Conservation (phyloP, 2,888 invertebrate species). For the Apodemia mormo region DNA sequence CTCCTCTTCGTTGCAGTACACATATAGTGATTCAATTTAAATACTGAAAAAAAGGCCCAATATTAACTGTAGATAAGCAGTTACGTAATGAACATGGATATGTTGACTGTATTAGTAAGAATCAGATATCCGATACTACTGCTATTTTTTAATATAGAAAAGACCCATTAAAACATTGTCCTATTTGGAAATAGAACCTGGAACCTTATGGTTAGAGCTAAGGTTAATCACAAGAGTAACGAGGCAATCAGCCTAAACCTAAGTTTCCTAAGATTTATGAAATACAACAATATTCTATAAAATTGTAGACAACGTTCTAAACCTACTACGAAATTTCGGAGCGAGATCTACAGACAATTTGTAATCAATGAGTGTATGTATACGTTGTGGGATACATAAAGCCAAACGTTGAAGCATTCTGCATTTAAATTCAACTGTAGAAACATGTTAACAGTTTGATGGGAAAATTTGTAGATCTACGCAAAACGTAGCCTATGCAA, state of each 20-base stretch:
- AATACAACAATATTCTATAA: not conserved
- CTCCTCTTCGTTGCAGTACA: too few species aligned
- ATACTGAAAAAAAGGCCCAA: too few species aligned
- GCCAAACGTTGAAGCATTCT: not conserved
- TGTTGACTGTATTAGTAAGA: too few species aligned
- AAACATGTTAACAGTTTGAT: constrained; percentile 1
- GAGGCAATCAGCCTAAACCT: not conserved
- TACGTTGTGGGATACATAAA: not conserved
- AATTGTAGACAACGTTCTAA: not conserved
- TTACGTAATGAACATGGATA: too few species aligned
- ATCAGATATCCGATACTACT: too few species aligned
- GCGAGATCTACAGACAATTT: not conserved
- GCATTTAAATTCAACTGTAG: constrained; percentile 2
- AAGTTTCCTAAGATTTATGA: not conserved
- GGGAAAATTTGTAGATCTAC: not conserved
- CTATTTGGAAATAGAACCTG: too few species aligned
- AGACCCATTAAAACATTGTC: too few species aligned
- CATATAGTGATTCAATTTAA: too few species aligned
- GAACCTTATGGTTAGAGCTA: not conserved
- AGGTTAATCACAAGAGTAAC: not conserved
- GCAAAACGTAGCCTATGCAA: not conserved
- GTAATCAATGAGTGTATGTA: not conserved
- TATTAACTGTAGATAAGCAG: too few species aligned
- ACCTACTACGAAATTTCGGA: not conserved
- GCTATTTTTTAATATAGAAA: too few species aligned